Conservation (phyloP, 1,140 invertebrate genomes). For the Apocrypta bakeri region DNA sequence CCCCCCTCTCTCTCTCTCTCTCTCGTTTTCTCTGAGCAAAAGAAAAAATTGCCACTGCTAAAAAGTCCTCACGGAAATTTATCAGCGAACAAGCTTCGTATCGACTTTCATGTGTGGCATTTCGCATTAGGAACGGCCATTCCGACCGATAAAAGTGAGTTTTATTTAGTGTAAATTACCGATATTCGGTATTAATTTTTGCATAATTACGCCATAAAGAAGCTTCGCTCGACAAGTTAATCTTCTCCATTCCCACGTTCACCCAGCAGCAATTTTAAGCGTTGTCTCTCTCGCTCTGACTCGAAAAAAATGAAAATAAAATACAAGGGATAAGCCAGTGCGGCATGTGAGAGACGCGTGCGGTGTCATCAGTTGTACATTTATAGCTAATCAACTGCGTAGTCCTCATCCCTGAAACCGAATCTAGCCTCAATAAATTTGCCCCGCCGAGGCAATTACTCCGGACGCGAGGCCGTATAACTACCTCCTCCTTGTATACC, state of each 20-base stretch:
- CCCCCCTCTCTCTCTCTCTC: neutral
- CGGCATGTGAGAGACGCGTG: conserved; percentile 27
- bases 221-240: conserved; percentile 49
- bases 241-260: conserved; percentile 52
- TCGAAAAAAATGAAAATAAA: neutral
- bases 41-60: neutral
- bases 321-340: conserved; percentile 46
- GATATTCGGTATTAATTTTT: conserved; percentile 53
- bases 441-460: conserved; percentile 67
- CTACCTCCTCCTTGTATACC: neutral
- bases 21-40: too few relatives aligned
- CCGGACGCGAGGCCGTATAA: conserved; percentile 48
- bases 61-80: conserved; percentile 35
- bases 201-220: conserved; percentile 51
- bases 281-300: neutral
- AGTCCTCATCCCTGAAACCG: conserved; percentile 59
- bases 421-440: conserved; percentile 65
- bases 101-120: conserved; percentile 51
- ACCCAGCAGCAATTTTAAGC: neutral
- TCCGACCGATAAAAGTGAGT: conserved; percentile 38
- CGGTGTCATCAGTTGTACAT: conserved; percentile 49
- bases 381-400: conserved; percentile 58
- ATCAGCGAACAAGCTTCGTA: conserved; percentile 38
- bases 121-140: conserved; percentile 49
- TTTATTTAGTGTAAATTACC: conserved; percentile 54